phyloP scores from a whole-genome alignment of 53 echinoderm and acorn worm genomes.

The Zoroaster sp. region DNA sequence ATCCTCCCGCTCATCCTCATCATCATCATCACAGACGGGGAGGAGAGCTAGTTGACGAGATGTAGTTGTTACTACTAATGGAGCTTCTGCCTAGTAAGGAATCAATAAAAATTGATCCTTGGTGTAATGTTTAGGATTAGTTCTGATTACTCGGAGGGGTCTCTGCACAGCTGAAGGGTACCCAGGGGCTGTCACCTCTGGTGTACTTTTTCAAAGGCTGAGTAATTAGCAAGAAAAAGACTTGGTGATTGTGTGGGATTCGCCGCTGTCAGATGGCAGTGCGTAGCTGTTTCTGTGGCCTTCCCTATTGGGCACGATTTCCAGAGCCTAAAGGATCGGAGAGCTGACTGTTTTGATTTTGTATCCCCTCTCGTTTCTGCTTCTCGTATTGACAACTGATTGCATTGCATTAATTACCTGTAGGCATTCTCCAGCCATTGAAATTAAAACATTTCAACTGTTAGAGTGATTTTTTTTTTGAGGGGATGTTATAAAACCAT shows the following conservation, averaged over 20 bases:
- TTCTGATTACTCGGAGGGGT: constrained; percentile 9
- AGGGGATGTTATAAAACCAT: too few species aligned
- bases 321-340: neutral
- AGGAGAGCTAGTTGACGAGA: neutral
- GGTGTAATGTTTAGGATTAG: constrained; percentile 41
- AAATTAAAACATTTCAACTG: too few species aligned
- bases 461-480: too few species aligned
- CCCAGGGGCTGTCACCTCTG: constrained; percentile 24
- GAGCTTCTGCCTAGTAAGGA: constrained; percentile 45
- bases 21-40: neutral
- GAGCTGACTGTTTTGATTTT: constrained; percentile 33
- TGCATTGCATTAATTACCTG: neutral
- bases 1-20: constrained; percentile 6
- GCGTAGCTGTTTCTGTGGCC: constrained; percentile 20
- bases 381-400: neutral
- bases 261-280: neutral
- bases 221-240: constrained; percentile 49
- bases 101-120: constrained; percentile 56
- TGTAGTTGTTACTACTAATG: constrained; percentile 44
- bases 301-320: neutral
- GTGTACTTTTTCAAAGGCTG: constrained; percentile 49
- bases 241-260: neutral
- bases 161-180: constrained; percentile 17
- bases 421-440: neutral
- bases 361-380: neutral